phyloP scores from a whole-genome alignment of 2,888 invertebrate genomes.

The Julus scandinavius region DNA sequence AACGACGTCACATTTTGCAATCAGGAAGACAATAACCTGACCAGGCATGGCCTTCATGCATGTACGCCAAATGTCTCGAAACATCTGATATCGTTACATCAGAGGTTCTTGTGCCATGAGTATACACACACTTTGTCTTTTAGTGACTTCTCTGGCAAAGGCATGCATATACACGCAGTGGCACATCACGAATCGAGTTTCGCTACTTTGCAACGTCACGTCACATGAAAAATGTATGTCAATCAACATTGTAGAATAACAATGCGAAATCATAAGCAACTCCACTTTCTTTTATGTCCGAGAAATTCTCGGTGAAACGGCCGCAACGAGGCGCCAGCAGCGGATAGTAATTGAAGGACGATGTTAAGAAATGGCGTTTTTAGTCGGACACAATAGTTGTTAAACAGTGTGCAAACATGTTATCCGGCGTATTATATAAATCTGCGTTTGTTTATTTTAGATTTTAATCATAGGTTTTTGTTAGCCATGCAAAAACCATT shows the following conservation, averaged over 20 bases:
- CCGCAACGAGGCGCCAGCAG: neutral
- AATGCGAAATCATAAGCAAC: slow-evolving; percentile 22
- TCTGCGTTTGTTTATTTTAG: slow-evolving; percentile 49
- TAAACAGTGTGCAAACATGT: slow-evolving; percentile 53
- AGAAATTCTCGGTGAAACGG: neutral
- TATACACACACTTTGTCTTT: neutral
- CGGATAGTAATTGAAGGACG: slow-evolving; percentile 5
- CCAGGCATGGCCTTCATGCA: no score
- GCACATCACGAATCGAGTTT: neutral
- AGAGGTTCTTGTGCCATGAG: no score
- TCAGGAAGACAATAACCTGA: no score
- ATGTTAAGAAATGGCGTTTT: slow-evolving; percentile 3
- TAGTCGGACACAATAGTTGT: slow-evolving; percentile 43
- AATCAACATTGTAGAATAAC: neutral
- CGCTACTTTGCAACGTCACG: neutral
- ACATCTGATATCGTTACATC: no score
- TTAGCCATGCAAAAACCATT: slow-evolving; percentile 19
- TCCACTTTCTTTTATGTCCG: slow-evolving; percentile 10
- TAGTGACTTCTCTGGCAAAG: neutral
- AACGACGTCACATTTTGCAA: no score
- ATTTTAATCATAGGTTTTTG: slow-evolving; percentile 5
- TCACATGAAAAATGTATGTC: neutral
- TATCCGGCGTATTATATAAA: slow-evolving; percentile 51
- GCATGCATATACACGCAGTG: neutral
- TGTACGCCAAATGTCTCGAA: no score